Evolutionary conservation across 2,888 invertebrate genomes (phyloP).

Genomic region (Troides aeacus): DNA sequence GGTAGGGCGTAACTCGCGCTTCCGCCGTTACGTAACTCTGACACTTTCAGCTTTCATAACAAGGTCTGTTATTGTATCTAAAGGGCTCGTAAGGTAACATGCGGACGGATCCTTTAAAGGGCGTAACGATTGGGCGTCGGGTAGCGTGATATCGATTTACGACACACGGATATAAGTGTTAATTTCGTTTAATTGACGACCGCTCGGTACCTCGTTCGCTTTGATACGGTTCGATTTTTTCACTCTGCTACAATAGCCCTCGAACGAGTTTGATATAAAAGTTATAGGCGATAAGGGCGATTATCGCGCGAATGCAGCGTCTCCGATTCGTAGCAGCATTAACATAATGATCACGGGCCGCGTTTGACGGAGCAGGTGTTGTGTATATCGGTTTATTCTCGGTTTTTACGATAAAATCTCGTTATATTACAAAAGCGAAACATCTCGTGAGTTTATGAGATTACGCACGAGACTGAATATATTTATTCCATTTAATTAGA

Average conservation of each 20-base stretch:
- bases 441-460: conserved; percentile 63
- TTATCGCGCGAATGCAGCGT: conserved; percentile 45
- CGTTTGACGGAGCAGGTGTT: conserved; percentile 77
- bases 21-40: conserved; percentile 75
- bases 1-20: conserved; percentile 76
- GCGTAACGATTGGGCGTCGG: conserved; percentile 64
- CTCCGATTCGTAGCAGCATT: conserved; percentile 65
- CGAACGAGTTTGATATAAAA: conserved; percentile 54
- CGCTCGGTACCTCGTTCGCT: conserved; percentile 65
- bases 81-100: conserved; percentile 51
- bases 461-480: conserved; percentile 47
- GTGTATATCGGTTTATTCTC: conserved; percentile 75
- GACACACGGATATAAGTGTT: conserved; percentile 68
- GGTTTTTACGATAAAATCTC: conserved; percentile 76
- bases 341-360: conserved; percentile 74
- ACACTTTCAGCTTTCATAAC: conserved; percentile 76
- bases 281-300: conserved; percentile 47
- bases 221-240: conserved; percentile 62
- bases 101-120: conserved; percentile 68
- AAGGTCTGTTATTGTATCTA: conserved; percentile 72
- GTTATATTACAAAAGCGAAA: conserved; percentile 64
- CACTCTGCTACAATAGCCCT: conserved; percentile 44
- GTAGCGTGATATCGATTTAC: conserved; percentile 75
- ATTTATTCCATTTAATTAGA: conserved; percentile 29
- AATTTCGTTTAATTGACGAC: conserved; percentile 74